Conservation (phyloP, 2,888 invertebrate genomes). For the Ophraella communa region DNA sequence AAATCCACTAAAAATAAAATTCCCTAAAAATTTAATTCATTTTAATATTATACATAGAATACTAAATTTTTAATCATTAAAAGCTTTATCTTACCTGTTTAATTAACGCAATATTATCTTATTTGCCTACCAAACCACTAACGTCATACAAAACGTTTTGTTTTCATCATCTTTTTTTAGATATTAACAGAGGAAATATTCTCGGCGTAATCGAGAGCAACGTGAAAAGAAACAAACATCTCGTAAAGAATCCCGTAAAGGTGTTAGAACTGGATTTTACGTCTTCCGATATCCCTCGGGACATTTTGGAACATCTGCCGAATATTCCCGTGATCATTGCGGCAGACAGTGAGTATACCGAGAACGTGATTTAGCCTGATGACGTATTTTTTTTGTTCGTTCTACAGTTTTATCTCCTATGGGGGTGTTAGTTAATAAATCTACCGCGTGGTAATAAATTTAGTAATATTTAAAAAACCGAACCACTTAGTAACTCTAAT, state of each 20-base stretch:
- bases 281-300: slow-evolving; percentile 63
- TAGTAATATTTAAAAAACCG: too few species aligned
- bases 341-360: slow-evolving; percentile 77
- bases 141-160: background rate
- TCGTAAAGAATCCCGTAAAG: slow-evolving; percentile 67
- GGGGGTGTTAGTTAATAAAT: too few species aligned
- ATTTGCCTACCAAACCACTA: background rate
- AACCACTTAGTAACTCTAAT: too few species aligned
- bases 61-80: too few species aligned
- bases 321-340: slow-evolving; percentile 74
- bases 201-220: slow-evolving; percentile 75
- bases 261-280: slow-evolving; percentile 76
- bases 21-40: too few species aligned
- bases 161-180: slow-evolving; percentile 59
- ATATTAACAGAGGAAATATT: slow-evolving; percentile 78
- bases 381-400: background rate
- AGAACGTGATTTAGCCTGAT: background rate
- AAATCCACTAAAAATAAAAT: too few species aligned
- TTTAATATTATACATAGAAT: too few species aligned
- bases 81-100: too few species aligned
- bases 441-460: too few species aligned
- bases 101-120: too few species aligned
- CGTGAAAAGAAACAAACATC: slow-evolving; percentile 68
- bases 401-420: too few species aligned
- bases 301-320: slow-evolving; percentile 65